Evolutionary conservation across 2,113 vertebrate species (phyloP).

Genomic region (Entomyzon cyanotis): DNA sequence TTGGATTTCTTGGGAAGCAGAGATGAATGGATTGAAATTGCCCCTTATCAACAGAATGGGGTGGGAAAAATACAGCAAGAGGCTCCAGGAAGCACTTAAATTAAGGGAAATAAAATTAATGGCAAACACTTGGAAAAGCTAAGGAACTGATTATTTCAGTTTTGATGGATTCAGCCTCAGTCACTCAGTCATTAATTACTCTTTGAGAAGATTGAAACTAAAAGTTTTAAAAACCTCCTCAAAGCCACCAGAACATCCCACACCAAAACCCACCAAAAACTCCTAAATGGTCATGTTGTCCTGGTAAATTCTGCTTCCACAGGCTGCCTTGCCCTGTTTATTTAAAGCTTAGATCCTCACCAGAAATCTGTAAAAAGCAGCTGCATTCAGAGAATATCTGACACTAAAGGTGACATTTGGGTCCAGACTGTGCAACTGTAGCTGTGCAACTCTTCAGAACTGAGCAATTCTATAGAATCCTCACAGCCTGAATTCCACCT

Average conservation of each 20-base stretch:
- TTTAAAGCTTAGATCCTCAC: neutral
- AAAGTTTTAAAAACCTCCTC: neutral
- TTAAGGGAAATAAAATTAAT: neutral
- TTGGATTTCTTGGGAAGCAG: neutral
- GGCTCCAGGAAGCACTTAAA: neutral
- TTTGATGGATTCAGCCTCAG: neutral
- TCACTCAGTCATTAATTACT: neutral
- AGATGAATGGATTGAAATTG: neutral
- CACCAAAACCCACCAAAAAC: neutral
- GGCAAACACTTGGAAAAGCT: neutral
- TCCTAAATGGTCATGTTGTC: neutral
- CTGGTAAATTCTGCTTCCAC: neutral
- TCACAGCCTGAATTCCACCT: neutral
- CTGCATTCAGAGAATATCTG: neutral
- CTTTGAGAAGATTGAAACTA: neutral
- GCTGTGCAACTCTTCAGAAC: neutral
- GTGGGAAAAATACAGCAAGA: neutral
- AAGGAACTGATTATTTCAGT: neutral
- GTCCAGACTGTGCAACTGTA: accelerated
- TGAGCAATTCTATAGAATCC: neutral
- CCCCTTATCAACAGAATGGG: neutral
- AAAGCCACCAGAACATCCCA: neutral
- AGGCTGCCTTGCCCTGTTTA: neutral
- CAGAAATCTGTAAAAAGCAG: neutral
- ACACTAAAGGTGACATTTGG: neutral